Conservation (phyloP, 2,888 invertebrate genomes). For the Griposia aprilina region DNA sequence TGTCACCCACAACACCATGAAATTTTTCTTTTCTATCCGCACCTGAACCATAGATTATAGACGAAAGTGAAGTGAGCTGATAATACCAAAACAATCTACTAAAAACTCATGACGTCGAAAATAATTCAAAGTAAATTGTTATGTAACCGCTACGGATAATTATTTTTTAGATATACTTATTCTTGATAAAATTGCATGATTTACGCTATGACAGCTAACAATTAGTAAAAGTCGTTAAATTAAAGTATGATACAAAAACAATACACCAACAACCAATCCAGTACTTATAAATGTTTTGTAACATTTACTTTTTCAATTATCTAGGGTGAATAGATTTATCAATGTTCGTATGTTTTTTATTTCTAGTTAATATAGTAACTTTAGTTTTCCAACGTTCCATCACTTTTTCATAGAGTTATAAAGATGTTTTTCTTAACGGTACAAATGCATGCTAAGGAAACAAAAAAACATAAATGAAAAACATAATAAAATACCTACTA, state of each 20-base stretch:
- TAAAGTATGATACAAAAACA: neutral
- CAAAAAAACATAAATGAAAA: neutral
- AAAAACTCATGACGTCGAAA: conserved; percentile 40
- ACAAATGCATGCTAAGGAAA: conserved; percentile 44
- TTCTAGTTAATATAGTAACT: neutral
- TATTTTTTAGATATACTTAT: conserved; percentile 3
- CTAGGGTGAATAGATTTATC: neutral
- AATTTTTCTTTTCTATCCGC: conserved; percentile 85
- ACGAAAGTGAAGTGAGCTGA: conserved; percentile 73
- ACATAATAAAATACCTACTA: no score
- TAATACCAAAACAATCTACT: conserved; percentile 55
- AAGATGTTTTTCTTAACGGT: conserved; percentile 53
- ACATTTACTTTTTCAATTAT: neutral
- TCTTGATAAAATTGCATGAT: conserved; percentile 13
- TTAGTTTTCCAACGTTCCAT: conserved; percentile 13
- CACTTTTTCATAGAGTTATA: conserved; percentile 59
- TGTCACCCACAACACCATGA: conserved; percentile 91
- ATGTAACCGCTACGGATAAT: conserved; percentile 7
- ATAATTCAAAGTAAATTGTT: conserved; percentile 32
- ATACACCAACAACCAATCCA: neutral
- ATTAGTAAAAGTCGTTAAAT: neutral
- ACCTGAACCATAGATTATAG: conserved; percentile 83
- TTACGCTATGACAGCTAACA: no score
- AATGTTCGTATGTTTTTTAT: neutral
- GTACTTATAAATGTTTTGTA: no score